These are phyloP conservation scores for Melinaea menophilus DNA, from an alignment of 2,888 invertebrate genomes.

Conservation along the genomic window DNA sequence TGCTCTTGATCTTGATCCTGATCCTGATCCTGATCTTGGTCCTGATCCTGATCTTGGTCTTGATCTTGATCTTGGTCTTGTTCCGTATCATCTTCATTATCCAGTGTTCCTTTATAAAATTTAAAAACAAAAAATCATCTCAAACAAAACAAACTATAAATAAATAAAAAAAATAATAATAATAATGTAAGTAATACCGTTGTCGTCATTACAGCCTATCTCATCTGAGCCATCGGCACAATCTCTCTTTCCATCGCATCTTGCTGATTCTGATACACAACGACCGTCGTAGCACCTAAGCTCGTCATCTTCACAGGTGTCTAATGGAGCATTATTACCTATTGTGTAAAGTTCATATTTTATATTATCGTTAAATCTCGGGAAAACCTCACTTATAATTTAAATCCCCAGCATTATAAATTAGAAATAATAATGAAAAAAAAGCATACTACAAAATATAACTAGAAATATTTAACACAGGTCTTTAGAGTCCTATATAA, in stretches of 20 bases:
- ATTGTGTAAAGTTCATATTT: conserved; percentile 18
- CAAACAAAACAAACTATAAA: conserved; percentile 10
- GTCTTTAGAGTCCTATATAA: too few species aligned
- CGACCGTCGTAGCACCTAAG: conserved; percentile 74
- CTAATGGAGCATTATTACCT: conserved; percentile 40
- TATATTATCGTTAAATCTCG: too few species aligned
- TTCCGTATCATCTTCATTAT: conserved; percentile 3
- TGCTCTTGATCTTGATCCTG: neutral
- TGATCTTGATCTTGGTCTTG: conserved; percentile 13
- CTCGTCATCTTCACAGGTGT: conserved; percentile 44
- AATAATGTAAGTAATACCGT: conserved; percentile 16
- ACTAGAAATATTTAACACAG: too few species aligned
- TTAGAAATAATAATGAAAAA: too few species aligned
- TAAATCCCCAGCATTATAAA: too few species aligned
- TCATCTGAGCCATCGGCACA: conserved; percentile 71
- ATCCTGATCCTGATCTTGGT: neutral
- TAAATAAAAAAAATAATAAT: neutral
- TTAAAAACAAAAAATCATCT: conserved; percentile 7
- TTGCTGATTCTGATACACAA: conserved; percentile 63
- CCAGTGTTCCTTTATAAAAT: neutral
- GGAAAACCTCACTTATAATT: too few species aligned
- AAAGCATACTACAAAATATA: too few species aligned
- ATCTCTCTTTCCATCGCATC: conserved; percentile 65
- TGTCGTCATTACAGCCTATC: conserved; percentile 40
- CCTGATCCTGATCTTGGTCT: conserved; percentile 11